phyloP scores from a whole-genome alignment of 2,888 invertebrate genomes.

The Mythimna impura region DNA sequence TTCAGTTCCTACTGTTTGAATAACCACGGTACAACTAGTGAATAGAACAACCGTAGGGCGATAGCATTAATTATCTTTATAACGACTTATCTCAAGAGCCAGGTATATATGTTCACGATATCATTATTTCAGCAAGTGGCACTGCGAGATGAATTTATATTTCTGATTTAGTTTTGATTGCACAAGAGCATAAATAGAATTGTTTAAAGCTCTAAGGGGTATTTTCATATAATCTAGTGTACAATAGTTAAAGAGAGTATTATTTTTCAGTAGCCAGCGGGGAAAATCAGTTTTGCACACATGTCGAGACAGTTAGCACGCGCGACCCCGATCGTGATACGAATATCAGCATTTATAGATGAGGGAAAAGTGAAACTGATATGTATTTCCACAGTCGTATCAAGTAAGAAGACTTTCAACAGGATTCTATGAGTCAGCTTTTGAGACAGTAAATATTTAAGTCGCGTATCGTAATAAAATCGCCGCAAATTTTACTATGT shows the following conservation, averaged over 20 bases:
- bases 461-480: slow-evolving; percentile 64
- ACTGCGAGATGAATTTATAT: slow-evolving; percentile 23
- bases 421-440: slow-evolving; percentile 80
- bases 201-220: not conserved
- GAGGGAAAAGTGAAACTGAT: slow-evolving; percentile 89
- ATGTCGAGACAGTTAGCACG: slow-evolving; percentile 80
- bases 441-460: slow-evolving; percentile 65
- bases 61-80: slow-evolving; percentile 66
- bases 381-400: slow-evolving; percentile 78
- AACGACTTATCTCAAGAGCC: slow-evolving; percentile 45
- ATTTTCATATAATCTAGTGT: slow-evolving; percentile 11
- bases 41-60: slow-evolving; percentile 57
- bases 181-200: slow-evolving; percentile 1
- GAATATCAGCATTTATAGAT: slow-evolving; percentile 85
- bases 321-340: slow-evolving; percentile 86
- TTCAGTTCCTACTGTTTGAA: slow-evolving; percentile 75
- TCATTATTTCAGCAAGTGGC: slow-evolving; percentile 25
- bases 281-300: slow-evolving; percentile 73
- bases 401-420: slow-evolving; percentile 86
- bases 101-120: slow-evolving; percentile 34
- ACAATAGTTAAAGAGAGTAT: slow-evolving; percentile 40
- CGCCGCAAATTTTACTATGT: slow-evolving; percentile 71
- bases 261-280: slow-evolving; percentile 63
- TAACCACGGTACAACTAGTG: slow-evolving; percentile 56
- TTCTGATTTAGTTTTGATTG: slow-evolving; percentile 14